A percentile compares a stretch with the other conserved stretches of the same genome.
Evolutionary conservation across 37 sponge, comb jelly and placozoan genomes (phyloP).

Genomic region (Geodia barretti): DNA sequence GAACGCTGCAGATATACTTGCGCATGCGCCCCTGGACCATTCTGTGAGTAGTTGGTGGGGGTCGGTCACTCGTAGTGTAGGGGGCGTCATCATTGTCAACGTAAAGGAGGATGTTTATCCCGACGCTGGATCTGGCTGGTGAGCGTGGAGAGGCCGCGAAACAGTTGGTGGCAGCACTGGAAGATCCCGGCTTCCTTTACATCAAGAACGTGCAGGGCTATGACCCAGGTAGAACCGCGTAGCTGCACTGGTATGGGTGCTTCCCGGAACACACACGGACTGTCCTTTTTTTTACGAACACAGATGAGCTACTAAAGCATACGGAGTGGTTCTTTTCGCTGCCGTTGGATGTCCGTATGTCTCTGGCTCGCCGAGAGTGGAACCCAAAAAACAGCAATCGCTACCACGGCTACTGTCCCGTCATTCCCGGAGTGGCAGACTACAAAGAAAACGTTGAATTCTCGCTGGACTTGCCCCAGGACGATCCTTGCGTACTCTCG

Average conservation of each 20-base stretch:
- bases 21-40: too few species aligned
- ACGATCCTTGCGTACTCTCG: slow-evolving; percentile 15
- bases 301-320: slow-evolving; percentile 4
- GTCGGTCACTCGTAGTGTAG: too few species aligned
- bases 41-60: too few species aligned
- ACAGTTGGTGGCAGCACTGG: slow-evolving; percentile 5
- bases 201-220: slow-evolving; percentile 44
- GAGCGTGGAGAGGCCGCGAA: neutral
- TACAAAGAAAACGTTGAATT: neutral
- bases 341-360: slow-evolving; percentile 21
- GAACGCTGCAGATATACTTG: too few species aligned
- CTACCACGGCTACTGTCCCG: slow-evolving; percentile 17
- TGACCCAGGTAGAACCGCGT: neutral
- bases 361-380: slow-evolving; percentile 3
- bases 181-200: slow-evolving; percentile 37
- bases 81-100: too few species aligned
- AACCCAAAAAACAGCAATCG: neutral
- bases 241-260: too few species aligned
- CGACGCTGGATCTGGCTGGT: slow-evolving; percentile 11
- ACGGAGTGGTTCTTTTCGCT: slow-evolving; percentile 37
- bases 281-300: too few species aligned
- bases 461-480: slow-evolving; percentile 11
- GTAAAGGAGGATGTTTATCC: slow-evolving; percentile 3
- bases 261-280: too few species aligned
- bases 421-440: neutral